Evolutionary conservation across 2,797 vertebrate species (phyloP), one percentile per base, ranked within the genome.

Genomic region (Phoebastria nigripes): DNA sequence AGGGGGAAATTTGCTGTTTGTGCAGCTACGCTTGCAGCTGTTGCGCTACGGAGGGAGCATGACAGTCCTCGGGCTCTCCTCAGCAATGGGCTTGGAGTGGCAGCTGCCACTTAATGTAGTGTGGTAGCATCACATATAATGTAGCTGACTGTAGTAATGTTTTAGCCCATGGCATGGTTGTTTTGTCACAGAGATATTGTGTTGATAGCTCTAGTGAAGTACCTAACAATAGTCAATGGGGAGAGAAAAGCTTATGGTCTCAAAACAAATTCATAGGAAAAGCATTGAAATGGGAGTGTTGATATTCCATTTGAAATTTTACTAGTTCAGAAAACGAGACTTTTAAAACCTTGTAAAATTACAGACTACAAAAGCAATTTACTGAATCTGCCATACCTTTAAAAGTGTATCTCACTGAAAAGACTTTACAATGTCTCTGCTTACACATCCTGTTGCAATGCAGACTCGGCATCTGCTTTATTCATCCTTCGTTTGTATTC

Each of bases 71-170:
- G 14, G 61, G 80, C 74, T 88, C 63, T 73, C 59, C 66, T 72
- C 62, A 80, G 37, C 39, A 14, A n/a, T 9, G 42, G 69, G 42
- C 31, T 37, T 65, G 58, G 62, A 89, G 70, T 54, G 81, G 85
- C 91, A 95, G 92, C 89, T 95, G 97, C 69, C 81, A 55, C 90
- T 95, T 82, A 47, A 77, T 80, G 71, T 61, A 25, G 13, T 28
- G 22, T 72, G 46, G 39, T 22, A 89, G 79, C 90, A 63, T 22
- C 52, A 18, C 37, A 25, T 4, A 20, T 28, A 69, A 46, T 2
- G 61, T 71, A 77, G 78, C 58, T 84, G 84, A 69, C 56, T 87
- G 35, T 6, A 47, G 58, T 22, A 29, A 15, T 20, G n/a, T 17
- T 82, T 65, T 61, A 84, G 89, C 83, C 3, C 0, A n/a, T 41